A percentile compares a stretch with the other conserved stretches of the same genome.
These are phyloP conservation scores for Gnatocerus cornutus DNA, from an alignment of 2,888 invertebrate species.

Conservation along the genomic window DNA sequence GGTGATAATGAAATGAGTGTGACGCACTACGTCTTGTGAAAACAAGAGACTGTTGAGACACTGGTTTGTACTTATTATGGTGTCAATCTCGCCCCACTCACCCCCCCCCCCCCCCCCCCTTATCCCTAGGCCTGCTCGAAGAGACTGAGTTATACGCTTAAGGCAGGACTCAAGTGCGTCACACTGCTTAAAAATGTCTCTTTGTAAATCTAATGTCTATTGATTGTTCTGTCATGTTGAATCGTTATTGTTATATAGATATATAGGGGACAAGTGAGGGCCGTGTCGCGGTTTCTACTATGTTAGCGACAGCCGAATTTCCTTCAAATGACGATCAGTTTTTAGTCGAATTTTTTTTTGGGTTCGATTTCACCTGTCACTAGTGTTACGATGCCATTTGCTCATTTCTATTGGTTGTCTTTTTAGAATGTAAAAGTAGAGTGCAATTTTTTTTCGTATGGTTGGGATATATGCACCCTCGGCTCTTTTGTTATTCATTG, in stretches of 20 bases:
- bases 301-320: conserved; percentile 46
- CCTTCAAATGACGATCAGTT: conserved; percentile 11
- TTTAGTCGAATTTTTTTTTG: conserved; percentile 27
- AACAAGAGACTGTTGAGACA: conserved; percentile 26
- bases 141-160: conserved; percentile 47
- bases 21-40: conserved; percentile 9
- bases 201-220: conserved; percentile 27
- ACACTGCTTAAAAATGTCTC: conserved; percentile 29
- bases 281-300: conserved; percentile 52
- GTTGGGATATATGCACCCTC: conserved; percentile 18
- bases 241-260: conserved; percentile 57
- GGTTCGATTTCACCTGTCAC: conserved; percentile 27
- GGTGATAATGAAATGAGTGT: conserved; percentile 10
- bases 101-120: conserved; percentile 5
- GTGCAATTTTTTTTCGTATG: conserved; percentile 38
- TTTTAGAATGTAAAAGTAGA: conserved; percentile 38
- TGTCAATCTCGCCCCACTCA: conserved; percentile 1
- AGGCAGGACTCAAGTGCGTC: conserved; percentile 37
- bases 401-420: conserved; percentile 41
- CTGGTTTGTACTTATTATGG: conserved; percentile 19
- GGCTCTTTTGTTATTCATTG: background rate
- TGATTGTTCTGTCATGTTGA: conserved; percentile 43
- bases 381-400: conserved; percentile 40
- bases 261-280: conserved; percentile 50
- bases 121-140: conserved; percentile 31